Conservation (phyloP, 2,888 invertebrate species). For the Drosophila atripex region DNA sequence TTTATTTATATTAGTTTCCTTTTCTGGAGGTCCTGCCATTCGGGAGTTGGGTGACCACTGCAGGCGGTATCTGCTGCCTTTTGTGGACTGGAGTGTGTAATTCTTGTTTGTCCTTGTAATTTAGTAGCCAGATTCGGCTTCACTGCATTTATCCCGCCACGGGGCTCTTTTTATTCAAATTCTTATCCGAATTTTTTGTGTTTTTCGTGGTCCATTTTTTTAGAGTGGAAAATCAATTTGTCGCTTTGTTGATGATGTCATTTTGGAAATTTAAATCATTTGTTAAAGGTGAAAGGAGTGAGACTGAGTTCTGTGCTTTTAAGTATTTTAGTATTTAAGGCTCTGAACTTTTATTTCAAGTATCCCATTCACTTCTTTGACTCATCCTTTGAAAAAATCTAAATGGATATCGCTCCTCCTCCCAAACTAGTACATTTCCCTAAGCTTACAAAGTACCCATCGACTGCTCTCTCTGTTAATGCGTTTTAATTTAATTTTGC, state of each 20-base stretch:
- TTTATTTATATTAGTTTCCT: conserved; percentile 84
- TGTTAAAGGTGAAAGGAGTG: conserved; percentile 7
- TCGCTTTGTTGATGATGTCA: conserved; percentile 68
- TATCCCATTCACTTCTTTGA: not conserved
- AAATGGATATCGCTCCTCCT: not conserved
- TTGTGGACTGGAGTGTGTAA: conserved; percentile 64
- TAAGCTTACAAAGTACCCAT: conserved; percentile 28
- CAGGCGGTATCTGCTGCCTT: conserved; percentile 45
- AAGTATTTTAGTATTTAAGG: not conserved
- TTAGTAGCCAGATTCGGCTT: conserved; percentile 53
- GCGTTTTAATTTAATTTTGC: conserved; percentile 81
- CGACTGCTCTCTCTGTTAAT: conserved; percentile 59
- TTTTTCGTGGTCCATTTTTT: conserved; percentile 2
- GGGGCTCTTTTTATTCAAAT: conserved; percentile 67
- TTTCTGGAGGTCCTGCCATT: conserved; percentile 55
- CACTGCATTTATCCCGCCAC: conserved; percentile 50
- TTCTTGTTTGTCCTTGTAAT: conserved; percentile 57
- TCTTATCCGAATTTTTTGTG: conserved; percentile 25
- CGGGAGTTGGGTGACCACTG: conserved; percentile 36
- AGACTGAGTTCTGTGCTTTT: too few relatives aligned
- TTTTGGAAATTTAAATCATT: conserved; percentile 22
- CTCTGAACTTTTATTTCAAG: too few relatives aligned
- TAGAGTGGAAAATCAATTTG: conserved; percentile 65
- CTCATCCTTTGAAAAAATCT: not conserved
- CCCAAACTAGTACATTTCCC: not conserved